Evolutionary conservation across 2,888 invertebrate genomes (phyloP), one percentile per base, ranked within the genome.

Genomic region (Anoncus sp.): DNA sequence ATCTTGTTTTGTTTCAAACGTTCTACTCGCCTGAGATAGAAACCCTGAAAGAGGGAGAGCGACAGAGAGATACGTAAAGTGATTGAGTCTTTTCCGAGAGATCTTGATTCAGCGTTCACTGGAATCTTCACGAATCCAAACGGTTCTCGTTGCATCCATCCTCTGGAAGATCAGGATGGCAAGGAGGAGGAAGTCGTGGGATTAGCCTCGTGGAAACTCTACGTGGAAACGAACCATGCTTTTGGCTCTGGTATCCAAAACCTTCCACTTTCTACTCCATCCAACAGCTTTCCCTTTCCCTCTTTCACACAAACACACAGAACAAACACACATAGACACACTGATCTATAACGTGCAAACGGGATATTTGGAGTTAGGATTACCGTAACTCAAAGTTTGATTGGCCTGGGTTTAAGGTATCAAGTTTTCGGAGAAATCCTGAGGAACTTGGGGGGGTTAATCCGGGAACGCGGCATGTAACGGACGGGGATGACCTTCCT

Each of bases 301-400:
- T 20, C 31, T 2, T 45, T 22, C 16, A 6, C 69, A 31, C 12
- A 60, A 20, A 65, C 55, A 1, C 20, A 59, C 38, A 51, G 20
- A 10, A 35, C 16, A 51, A 22, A 49, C 55, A 5, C 31, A 59
- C 38, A 59, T 9, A n/a, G 12, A 18, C 24, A 60, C 51, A 16
- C 40, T 6, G 57, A 69, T 55, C 75, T 79, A 84, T 85, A 86
- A 85, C 85, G 85, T 86, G 84, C 83, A 85, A 85, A 86, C 83
- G 85, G 86, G 85, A 85, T 89, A 88, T 90, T 90, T 88, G 87
- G 86, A 85, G 85, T 82, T 81, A 81, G 86, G 87, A 87, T 89
- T 89, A 89, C 84, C 84, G 84, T 82, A 87, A 85, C 86, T 87
- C 85, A 85, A 90, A 90, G 87, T 90, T 90, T 90, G 89, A 90